Conservation (phyloP, 2,888 invertebrate species). For the Sesia bembeciformis region DNA sequence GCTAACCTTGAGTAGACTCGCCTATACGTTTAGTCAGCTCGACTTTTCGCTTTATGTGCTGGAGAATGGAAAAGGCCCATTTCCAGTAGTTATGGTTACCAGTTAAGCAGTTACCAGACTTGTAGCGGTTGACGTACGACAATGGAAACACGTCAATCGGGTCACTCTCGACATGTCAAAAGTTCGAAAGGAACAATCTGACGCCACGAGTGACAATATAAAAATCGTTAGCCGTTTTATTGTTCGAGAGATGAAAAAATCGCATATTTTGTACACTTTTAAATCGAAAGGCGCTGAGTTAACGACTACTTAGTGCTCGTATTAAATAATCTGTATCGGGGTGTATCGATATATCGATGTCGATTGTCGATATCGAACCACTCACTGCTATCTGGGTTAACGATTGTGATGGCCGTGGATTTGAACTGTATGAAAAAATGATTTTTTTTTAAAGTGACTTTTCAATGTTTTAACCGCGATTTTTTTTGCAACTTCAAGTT, state of each 20-base stretch:
- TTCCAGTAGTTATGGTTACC: too few species aligned
- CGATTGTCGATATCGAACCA: conserved; percentile 6
- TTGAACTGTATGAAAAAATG: conserved; percentile 7
- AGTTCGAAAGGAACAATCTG: conserved; percentile 45
- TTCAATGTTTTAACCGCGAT: too few species aligned
- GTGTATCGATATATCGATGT: background rate
- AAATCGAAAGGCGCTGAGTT: background rate
- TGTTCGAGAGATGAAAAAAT: conserved; percentile 3
- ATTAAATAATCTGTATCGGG: background rate
- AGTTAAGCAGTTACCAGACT: too few species aligned
- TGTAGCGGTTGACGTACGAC: background rate
- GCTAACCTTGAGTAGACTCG: too few species aligned
- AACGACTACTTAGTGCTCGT: background rate
- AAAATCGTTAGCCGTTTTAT: conserved; percentile 58
- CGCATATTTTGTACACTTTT: background rate
- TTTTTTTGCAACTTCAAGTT: too few species aligned
- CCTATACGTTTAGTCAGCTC: too few species aligned
- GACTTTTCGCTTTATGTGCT: too few species aligned
- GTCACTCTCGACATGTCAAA: conserved; percentile 50
- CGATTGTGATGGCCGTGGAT: conserved; percentile 14
- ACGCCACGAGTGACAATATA: conserved; percentile 41
- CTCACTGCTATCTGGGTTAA: conserved; percentile 22
- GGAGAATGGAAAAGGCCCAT: too few species aligned
- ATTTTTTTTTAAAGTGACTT: background rate
- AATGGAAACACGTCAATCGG: conserved; percentile 40